Percentiles rank a stretch among this genome's conserved stretches.
These are phyloP conservation scores for Anorthoa munda DNA, from an alignment of 2,888 invertebrate species.

Conservation along the genomic window DNA sequence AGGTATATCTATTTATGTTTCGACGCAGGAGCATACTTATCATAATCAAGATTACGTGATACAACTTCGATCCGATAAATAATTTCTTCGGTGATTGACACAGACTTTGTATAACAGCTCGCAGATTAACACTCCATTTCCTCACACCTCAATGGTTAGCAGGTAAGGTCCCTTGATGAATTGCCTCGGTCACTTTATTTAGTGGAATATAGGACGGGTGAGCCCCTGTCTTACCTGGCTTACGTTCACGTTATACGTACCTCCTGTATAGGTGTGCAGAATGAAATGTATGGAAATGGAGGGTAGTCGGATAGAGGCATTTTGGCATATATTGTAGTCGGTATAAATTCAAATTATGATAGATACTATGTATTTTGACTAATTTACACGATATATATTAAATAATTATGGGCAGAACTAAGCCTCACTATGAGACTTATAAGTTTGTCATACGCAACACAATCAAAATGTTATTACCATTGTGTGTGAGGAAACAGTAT, in stretches of 20 bases:
- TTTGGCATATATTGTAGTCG: background rate
- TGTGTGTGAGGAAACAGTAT: no score
- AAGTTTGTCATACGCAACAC: no score
- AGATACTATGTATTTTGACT: background rate
- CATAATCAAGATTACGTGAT: background rate
- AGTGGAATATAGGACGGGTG: conserved; percentile 52
- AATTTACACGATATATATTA: background rate
- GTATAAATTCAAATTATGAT: background rate
- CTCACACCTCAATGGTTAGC: conserved; percentile 16
- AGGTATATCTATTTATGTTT: no score
- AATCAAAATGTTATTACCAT: no score
- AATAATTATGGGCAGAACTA: background rate
- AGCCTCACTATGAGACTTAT: no score
- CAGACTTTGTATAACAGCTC: background rate
- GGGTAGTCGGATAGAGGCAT: background rate
- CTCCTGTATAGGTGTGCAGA: background rate
- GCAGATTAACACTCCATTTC: conserved; percentile 14
- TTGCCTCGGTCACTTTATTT: conserved; percentile 67
- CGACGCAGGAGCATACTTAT: background rate
- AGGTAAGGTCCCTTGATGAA: conserved; percentile 64
- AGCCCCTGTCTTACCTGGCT: conserved; percentile 54
- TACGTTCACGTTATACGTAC: conserved; percentile 25
- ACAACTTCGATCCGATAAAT: background rate
- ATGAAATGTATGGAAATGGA: conserved; percentile 34
- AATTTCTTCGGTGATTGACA: background rate